A percentile compares a stretch with the other conserved stretches of the same genome.
Evolutionary conservation across 1,140 invertebrate genomes (phyloP).

Genomic region (Vanessa tameamea): DNA sequence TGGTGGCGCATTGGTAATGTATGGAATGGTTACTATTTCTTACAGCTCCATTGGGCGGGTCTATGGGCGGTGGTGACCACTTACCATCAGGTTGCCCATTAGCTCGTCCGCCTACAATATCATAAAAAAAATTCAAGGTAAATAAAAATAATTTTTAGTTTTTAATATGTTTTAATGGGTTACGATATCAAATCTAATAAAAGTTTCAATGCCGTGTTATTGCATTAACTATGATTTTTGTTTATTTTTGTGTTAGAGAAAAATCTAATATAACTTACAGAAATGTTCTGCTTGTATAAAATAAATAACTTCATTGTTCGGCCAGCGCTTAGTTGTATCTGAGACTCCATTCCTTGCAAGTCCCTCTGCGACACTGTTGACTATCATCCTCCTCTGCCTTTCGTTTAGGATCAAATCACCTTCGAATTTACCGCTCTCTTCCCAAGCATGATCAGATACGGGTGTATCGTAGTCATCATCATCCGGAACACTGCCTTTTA

Average conservation of each 20-base stretch:
- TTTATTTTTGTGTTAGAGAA: neutral
- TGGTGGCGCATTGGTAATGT: too few relatives aligned
- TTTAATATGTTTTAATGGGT: too few relatives aligned
- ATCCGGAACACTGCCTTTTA: conserved; percentile 56
- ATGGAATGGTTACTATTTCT: too few relatives aligned
- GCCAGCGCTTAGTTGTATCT: conserved; percentile 83
- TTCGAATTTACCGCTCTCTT: conserved; percentile 79
- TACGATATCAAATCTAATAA: too few relatives aligned
- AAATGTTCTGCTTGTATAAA: conserved; percentile 84
- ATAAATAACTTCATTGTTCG: conserved; percentile 84
- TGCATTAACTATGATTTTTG: too few relatives aligned
- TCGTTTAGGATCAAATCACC: conserved; percentile 78
- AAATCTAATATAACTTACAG: conserved; percentile 74
- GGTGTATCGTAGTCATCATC: conserved; percentile 63
- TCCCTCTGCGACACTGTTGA: conserved; percentile 70
- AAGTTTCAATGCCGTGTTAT: too few relatives aligned
- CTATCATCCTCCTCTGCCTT: conserved; percentile 68
- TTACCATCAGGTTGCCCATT: too few relatives aligned
- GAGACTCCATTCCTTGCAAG: conserved; percentile 82
- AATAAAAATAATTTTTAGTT: too few relatives aligned
- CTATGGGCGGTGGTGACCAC: too few relatives aligned
- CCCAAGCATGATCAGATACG: conserved; percentile 73
- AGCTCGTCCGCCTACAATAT: too few relatives aligned
- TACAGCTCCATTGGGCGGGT: too few relatives aligned
- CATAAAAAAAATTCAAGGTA: too few relatives aligned